Percentiles rank a stretch among this genome's conserved stretches.
Evolutionary conservation across 2,797 vertebrate species (phyloP).

Genomic region (Onychomys arenicola): DNA sequence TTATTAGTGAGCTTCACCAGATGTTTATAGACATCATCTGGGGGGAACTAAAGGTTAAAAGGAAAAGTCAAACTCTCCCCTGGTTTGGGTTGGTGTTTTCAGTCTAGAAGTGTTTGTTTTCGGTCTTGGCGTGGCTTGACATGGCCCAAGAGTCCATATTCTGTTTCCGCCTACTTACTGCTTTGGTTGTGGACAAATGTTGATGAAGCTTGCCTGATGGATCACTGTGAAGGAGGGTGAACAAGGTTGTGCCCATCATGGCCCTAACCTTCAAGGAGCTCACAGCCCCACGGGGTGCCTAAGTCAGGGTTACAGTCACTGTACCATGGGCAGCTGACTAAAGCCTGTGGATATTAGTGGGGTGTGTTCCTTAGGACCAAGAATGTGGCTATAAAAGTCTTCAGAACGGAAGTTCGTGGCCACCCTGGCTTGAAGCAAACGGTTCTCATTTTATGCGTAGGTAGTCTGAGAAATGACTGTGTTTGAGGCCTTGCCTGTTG

Average conservation of each 20-base stretch:
- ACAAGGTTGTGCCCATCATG: too few species aligned
- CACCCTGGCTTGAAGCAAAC: not conserved
- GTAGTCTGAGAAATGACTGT: not conserved
- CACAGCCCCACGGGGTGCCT: accelerated
- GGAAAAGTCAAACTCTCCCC: not conserved
- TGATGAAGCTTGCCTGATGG: not conserved
- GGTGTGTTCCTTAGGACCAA: conserved; percentile 64
- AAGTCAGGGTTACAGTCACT: not conserved
- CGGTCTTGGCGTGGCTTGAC: not conserved
- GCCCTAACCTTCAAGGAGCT: not conserved
- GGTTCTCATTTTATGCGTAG: conserved; percentile 5
- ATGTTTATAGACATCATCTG: not conserved
- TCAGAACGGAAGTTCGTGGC: conserved; percentile 10
- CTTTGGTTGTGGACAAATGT: not conserved
- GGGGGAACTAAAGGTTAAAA: not conserved
- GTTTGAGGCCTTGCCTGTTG: not conserved
- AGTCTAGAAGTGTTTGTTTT: not conserved
- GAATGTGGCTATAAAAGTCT: conserved; percentile 74
- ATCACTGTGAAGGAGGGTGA: not conserved
- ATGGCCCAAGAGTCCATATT: not conserved
- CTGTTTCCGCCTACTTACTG: not conserved
- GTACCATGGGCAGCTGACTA: not conserved
- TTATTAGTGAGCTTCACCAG: not conserved
- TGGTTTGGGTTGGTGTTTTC: not conserved
- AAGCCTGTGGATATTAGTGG: not conserved